Evolutionary conservation across 1,140 invertebrate species (phyloP).

Genomic region (Ooceraea biroi): DNA sequence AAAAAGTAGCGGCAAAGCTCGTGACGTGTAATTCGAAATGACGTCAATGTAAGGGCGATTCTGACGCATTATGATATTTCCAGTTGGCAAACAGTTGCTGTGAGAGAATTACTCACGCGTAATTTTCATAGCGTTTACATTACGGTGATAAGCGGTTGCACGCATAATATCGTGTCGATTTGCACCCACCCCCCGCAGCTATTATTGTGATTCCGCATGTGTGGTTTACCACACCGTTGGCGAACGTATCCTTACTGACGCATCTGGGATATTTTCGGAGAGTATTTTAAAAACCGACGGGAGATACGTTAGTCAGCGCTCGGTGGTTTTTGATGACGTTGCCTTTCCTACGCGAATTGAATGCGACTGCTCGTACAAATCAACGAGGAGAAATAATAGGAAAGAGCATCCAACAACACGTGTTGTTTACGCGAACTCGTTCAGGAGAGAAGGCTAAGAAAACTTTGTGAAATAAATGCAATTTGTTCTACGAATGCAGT

Average conservation of each 20-base stretch:
- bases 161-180: conserved; percentile 8
- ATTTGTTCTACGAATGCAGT: background rate
- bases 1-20: background rate
- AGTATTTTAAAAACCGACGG: conserved; percentile 29
- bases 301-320: background rate
- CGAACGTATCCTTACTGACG: conserved; percentile 46
- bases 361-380: background rate
- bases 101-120: conserved; percentile 63
- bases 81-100: conserved; percentile 25
- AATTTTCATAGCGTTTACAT: background rate
- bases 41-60: conserved; percentile 50
- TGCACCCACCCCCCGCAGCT: conserved; percentile 1
- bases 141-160: background rate
- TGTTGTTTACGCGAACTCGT: background rate
- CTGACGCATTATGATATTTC: conserved; percentile 63
- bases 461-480: background rate
- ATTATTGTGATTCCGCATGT: conserved; percentile 61
- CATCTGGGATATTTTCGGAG: conserved; percentile 59
- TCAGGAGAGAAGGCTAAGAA: too few relatives aligned
- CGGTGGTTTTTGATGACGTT: conserved; percentile 3
- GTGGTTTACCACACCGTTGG: conserved; percentile 22
- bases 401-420: background rate
- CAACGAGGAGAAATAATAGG: conserved; percentile 23
- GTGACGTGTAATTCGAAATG: conserved; percentile 40
- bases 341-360: background rate